phyloP scores from a whole-genome alignment of 1,140 invertebrate species.

The Sinella curviseta region DNA sequence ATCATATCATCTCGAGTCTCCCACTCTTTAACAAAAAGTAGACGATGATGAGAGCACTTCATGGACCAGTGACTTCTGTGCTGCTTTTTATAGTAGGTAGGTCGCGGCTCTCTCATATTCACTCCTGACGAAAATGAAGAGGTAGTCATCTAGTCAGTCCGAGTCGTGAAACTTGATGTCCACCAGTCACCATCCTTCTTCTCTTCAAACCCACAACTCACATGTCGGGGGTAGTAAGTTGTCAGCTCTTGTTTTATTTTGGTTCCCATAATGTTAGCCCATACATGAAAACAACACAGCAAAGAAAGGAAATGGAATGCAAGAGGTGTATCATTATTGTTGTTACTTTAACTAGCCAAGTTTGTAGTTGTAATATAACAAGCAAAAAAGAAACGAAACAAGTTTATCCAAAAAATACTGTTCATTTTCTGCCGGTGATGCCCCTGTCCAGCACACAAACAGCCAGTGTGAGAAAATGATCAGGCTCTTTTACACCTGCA shows the following conservation, averaged over 20 bases:
- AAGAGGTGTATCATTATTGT: background rate
- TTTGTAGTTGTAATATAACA: background rate
- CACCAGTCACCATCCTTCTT: background rate
- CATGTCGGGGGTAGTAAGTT: no score
- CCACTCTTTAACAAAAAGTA: no score
- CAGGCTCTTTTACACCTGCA: background rate
- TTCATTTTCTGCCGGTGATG: background rate
- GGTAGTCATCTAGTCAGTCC: no score
- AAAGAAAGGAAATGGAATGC: background rate
- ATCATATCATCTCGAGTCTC: background rate
- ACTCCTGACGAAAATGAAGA: background rate
- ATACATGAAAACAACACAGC: background rate
- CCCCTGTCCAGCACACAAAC: background rate
- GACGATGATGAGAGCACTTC: background rate
- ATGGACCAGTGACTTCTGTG: constrained; percentile 23
- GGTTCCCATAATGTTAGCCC: constrained; percentile 3
- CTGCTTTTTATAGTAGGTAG: background rate
- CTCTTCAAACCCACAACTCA: background rate
- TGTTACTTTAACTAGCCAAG: background rate
- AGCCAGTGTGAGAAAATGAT: background rate
- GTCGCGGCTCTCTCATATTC: background rate
- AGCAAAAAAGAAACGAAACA: background rate
- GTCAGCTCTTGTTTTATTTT: no score
- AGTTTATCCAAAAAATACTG: constrained; percentile 9
- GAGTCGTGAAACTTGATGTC: no score